These are phyloP conservation scores for Drosophila limbata DNA, from an alignment of 2,888 invertebrate species.

Conservation along the genomic window DNA sequence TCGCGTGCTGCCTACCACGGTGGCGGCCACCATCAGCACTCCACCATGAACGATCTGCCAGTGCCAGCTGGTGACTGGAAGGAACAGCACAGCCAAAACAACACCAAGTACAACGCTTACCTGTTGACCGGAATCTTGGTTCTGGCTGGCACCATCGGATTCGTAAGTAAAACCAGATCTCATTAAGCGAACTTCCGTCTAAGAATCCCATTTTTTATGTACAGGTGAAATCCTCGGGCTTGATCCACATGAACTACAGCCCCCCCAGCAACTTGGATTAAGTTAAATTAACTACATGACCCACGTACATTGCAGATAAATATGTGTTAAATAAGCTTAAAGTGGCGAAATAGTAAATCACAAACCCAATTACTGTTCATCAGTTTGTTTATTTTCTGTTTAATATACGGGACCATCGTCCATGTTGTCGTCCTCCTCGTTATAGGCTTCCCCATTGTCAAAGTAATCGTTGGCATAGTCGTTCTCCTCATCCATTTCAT, in stretches of 20 bases:
- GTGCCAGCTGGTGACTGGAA: slow-evolving; percentile 92
- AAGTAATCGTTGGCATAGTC: slow-evolving; percentile 95
- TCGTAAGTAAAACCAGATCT: slow-evolving; percentile 69
- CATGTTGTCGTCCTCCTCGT: slow-evolving; percentile 94
- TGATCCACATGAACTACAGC: slow-evolving; percentile 88
- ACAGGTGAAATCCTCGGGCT: slow-evolving; percentile 88
- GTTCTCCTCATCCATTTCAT: slow-evolving; percentile 95
- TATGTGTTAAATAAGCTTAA: slow-evolving; percentile 72
- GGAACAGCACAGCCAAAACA: slow-evolving; percentile 88
- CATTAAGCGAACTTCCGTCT: background rate
- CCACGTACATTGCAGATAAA: slow-evolving; percentile 50
- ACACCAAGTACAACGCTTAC: slow-evolving; percentile 89
- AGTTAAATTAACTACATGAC: slow-evolving; percentile 43
- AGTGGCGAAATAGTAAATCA: slow-evolving; percentile 73
- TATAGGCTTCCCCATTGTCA: slow-evolving; percentile 94
- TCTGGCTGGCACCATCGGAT: slow-evolving; percentile 83
- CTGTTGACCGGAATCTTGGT: slow-evolving; percentile 87
- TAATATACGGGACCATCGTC: slow-evolving; percentile 93
- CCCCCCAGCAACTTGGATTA: slow-evolving; percentile 88
- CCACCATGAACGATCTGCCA: slow-evolving; percentile 91
- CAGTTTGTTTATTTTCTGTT: slow-evolving; percentile 46
- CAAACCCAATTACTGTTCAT: slow-evolving; percentile 41
- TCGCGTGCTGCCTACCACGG: slow-evolving; percentile 83
- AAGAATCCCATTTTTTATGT: background rate
- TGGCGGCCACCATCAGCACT: slow-evolving; percentile 69